These are phyloP conservation scores for Sebastes iracundus DNA, from an alignment of 2,797 vertebrate species.

Conservation along the genomic window DNA sequence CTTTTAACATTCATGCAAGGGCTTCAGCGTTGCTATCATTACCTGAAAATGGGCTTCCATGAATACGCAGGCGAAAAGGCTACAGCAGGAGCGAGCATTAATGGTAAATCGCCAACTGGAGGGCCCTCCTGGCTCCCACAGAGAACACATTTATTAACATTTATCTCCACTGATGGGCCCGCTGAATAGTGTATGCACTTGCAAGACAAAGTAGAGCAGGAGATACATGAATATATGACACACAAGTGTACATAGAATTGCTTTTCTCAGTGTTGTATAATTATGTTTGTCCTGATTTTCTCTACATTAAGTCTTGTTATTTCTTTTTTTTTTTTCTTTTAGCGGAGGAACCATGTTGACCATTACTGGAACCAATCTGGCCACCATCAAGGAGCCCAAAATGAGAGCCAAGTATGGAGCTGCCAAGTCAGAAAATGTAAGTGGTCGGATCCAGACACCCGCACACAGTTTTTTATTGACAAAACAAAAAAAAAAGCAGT, in stretches of 20 bases:
- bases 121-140: constrained; percentile 53
- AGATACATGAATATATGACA: constrained; percentile 1
- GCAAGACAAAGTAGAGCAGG: not conserved
- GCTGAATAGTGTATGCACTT: constrained; percentile 22
- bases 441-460: constrained; percentile 61
- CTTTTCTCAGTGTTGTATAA: not conserved
- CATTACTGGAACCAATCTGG: constrained; percentile 93
- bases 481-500: constrained; percentile 29
- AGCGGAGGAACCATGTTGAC: constrained; percentile 94
- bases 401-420: constrained; percentile 94
- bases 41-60: constrained; percentile 56
- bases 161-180: constrained; percentile 34
- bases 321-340: constrained; percentile 33
- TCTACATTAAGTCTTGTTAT: constrained; percentile 1
- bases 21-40: constrained; percentile 59
- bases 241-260: not conserved
- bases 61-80: constrained; percentile 60
- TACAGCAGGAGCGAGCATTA: constrained; percentile 44
- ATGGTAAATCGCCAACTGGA: constrained; percentile 59
- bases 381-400: constrained; percentile 93
- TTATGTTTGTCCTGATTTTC: constrained; percentile 8
- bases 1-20: constrained; percentile 64
- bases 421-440: constrained; percentile 90
- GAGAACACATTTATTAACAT: constrained; percentile 62
- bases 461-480: constrained; percentile 39